A percentile compares a stretch with the other conserved stretches of the same genome.
These are phyloP conservation scores for Crypturellus undulatus DNA, from an alignment of 2,113 vertebrate genomes.

Conservation along the genomic window DNA sequence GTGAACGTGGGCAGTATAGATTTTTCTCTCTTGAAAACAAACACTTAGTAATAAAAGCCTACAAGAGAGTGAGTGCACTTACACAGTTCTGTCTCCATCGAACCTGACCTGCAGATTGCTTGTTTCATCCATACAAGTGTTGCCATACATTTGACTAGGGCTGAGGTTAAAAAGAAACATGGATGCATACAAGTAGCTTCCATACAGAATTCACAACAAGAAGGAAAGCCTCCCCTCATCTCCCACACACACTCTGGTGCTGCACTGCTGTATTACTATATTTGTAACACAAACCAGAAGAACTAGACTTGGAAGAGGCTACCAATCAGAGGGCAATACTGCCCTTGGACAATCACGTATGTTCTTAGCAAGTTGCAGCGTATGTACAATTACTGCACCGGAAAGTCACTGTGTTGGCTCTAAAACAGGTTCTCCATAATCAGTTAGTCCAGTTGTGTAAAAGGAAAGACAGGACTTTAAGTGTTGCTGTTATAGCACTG, in stretches of 20 bases:
- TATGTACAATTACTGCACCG: constrained; percentile 29
- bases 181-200: constrained; percentile 60
- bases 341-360: constrained; percentile 44
- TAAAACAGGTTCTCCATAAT: constrained; percentile 22
- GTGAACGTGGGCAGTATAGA: constrained; percentile 55
- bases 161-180: constrained; percentile 72
- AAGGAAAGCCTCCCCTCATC: constrained; percentile 51
- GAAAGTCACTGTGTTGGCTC: constrained; percentile 27
- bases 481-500: constrained; percentile 5
- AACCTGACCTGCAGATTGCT: constrained; percentile 76
- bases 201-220: neutral
- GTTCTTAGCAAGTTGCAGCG: constrained; percentile 61
- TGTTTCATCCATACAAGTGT: constrained; percentile 50
- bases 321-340: constrained; percentile 64
- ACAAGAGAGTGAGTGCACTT: constrained; percentile 73
- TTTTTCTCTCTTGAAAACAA: constrained; percentile 75
- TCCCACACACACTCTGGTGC: constrained; percentile 8
- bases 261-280: constrained; percentile 62
- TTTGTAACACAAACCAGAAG: constrained; percentile 73
- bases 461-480: constrained; percentile 27
- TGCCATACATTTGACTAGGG: constrained; percentile 74
- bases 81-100: constrained; percentile 67
- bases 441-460: constrained; percentile 26
- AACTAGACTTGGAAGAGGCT: constrained; percentile 63
- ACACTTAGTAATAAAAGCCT: constrained; percentile 73